Base-by-base conservation (phyloP, 2,888 invertebrate genomes). In the Gandaritis pyraliata region DNA sequence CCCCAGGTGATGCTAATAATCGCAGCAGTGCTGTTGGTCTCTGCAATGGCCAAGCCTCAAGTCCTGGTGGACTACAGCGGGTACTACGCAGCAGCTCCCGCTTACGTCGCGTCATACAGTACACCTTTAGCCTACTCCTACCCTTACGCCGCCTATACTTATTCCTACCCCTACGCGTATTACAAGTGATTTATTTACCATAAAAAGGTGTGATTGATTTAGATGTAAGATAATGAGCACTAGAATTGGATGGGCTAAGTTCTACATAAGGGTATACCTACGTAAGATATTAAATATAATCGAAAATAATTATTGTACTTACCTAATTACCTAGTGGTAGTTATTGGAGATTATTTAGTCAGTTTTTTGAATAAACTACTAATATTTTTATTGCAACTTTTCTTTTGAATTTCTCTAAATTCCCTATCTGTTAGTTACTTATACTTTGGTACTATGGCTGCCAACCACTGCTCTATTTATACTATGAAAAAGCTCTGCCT, bases 31-130 rank as follows among this genome's bases (percentile, higher is more conserved):
- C 69, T 87, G 72, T 65, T 83, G 73, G 76, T 75, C 66, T 74
- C 86, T 45, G 83, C 82, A 23, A 71, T 74, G 70, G 88, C 87
- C 46, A 91, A 92, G 77, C 92, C 92, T 48, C 91, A 92, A 69
- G 79, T 91, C 61, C 68, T 89, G 55, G 52, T 87, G 36, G 88
- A 89, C 1, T 90, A 89, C 59, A 61, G 59, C 70, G 86, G 87
- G 0, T 86, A 86, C 76, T 88, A 91, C 75, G 76, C 82, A 1
- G 74, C 86, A 2, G 73, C 86, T 0, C 81, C 85, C 2, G 76
- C 80, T 29, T 91, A 90, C 77, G 83, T 85, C 18, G 76, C 81
- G 11, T 72, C 86, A 15, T 88, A 88, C 77, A 82, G 84, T 66
- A 69, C 86, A 0, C 86, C 88, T 1, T 69, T 86, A 0, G 75